Evolutionary conservation across 2,113 vertebrate species (phyloP).

Genomic region (Oreochromis aureus): DNA sequence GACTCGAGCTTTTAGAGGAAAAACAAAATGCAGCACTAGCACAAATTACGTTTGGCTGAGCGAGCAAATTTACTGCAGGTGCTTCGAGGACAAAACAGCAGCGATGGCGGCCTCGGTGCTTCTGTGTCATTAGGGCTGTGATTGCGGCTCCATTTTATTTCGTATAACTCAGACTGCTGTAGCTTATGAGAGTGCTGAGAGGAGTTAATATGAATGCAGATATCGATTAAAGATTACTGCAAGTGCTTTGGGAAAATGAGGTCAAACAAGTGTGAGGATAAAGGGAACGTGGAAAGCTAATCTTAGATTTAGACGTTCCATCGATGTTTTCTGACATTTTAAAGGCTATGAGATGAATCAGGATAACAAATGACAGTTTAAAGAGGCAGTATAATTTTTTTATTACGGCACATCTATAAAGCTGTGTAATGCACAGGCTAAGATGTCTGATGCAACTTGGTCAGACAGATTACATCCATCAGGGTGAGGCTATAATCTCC

Average conservation of each 20-base stretch:
- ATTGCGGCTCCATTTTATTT: not conserved
- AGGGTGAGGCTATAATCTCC: not conserved
- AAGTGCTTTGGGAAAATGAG: not conserved
- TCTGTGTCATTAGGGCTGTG: not conserved
- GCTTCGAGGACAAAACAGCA: not conserved
- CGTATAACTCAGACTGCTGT: not conserved
- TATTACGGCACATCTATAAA: not conserved
- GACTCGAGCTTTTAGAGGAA: not conserved
- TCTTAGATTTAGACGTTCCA: not conserved
- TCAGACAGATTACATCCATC: not conserved
- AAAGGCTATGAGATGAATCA: not conserved
- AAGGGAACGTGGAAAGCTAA: not conserved
- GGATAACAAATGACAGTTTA: not conserved
- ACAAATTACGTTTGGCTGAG: not conserved
- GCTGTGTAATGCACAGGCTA: not conserved
- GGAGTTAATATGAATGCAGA: not conserved
- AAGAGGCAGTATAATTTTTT: not conserved
- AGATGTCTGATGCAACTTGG: not conserved
- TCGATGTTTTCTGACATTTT: not conserved
- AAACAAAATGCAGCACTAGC: constrained; percentile 1
- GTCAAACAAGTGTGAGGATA: not conserved
- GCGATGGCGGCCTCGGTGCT: not conserved
- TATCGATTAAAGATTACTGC: not conserved
- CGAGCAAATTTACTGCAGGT: not conserved
- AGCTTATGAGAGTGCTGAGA: not conserved